A percentile compares a stretch with the other conserved stretches of the same genome.
Conservation (phyloP, 2,888 invertebrate genomes). For the Drosophila setosimentum region DNA sequence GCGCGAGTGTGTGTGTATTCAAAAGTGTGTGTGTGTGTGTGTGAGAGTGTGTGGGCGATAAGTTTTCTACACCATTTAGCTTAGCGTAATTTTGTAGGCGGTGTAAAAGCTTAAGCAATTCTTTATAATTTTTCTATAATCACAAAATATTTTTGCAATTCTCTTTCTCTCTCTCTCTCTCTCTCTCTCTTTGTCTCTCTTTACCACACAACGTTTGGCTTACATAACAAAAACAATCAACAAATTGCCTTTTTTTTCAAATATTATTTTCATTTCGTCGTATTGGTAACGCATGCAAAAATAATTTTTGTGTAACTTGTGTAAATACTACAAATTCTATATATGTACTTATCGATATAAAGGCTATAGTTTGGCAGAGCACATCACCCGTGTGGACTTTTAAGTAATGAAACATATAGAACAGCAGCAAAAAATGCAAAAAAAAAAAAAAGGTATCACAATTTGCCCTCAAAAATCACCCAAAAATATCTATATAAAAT, state of each 20-base stretch:
- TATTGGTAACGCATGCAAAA: slow-evolving; percentile 61
- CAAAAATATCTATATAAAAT: slow-evolving; percentile 1
- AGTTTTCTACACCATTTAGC: slow-evolving; percentile 52
- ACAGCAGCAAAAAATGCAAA: slow-evolving; percentile 18
- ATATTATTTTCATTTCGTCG: slow-evolving; percentile 41
- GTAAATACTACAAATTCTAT: slow-evolving; percentile 42
- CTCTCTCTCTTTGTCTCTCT: slow-evolving; percentile 42
- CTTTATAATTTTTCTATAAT: slow-evolving; percentile 50
- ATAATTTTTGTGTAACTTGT: slow-evolving; percentile 48
- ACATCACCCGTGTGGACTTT: slow-evolving; percentile 83
- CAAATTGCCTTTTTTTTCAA: slow-evolving; percentile 6
- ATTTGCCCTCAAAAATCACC: slow-evolving; percentile 37
- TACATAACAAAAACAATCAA: slow-evolving; percentile 34
- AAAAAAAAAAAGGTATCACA: slow-evolving; percentile 64
- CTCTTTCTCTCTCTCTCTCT: slow-evolving; percentile 43
- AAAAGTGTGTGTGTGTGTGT: slow-evolving; percentile 17
- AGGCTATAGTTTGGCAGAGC: slow-evolving; percentile 82
- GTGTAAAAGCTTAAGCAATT: slow-evolving; percentile 52
- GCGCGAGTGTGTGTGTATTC: slow-evolving; percentile 12
- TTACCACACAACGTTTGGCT: slow-evolving; percentile 35
- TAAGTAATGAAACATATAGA: slow-evolving; percentile 62
- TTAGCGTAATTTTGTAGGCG: slow-evolving; percentile 62
- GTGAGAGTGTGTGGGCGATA: slow-evolving; percentile 25
- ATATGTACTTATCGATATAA: slow-evolving; percentile 32
- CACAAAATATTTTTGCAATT: slow-evolving; percentile 59